These are phyloP conservation scores for Campoplex capitator DNA, from an alignment of 2,888 invertebrate species.

Conservation along the genomic window DNA sequence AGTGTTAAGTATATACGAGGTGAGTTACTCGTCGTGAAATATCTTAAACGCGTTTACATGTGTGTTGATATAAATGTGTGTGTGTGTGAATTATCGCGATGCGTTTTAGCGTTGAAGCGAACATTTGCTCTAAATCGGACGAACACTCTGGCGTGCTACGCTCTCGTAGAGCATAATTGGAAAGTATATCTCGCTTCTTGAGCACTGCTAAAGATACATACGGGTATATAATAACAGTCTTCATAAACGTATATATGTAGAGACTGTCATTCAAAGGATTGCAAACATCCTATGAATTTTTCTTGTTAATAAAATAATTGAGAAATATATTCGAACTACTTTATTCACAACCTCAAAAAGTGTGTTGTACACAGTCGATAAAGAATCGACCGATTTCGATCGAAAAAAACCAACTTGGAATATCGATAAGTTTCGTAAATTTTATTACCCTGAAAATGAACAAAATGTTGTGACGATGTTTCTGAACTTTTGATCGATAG, in stretches of 20 bases:
- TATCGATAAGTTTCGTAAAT: not conserved
- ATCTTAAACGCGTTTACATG: not conserved
- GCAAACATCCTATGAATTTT: not conserved
- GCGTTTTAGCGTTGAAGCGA: constrained; percentile 43
- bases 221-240: not conserved
- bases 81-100: constrained; percentile 21
- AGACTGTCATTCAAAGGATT: not conserved
- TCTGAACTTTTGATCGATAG: not conserved
- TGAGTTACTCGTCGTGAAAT: constrained; percentile 8
- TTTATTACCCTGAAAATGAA: not conserved
- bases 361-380: not conserved
- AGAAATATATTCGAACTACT: not conserved
- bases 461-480: not conserved
- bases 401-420: not conserved
- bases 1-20: constrained; percentile 7
- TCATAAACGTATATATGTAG: not conserved
- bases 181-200: constrained; percentile 63
- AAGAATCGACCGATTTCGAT: not conserved
- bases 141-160: constrained; percentile 45
- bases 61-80: not conserved
- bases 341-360: not conserved
- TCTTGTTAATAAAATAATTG: not conserved
- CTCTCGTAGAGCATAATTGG: constrained; percentile 67
- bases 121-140: constrained; percentile 63
- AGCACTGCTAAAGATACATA: constrained; percentile 33